Base-by-base conservation (phyloP, 2,888 invertebrate genomes). In the Disparrhopalites patrizii region DNA sequence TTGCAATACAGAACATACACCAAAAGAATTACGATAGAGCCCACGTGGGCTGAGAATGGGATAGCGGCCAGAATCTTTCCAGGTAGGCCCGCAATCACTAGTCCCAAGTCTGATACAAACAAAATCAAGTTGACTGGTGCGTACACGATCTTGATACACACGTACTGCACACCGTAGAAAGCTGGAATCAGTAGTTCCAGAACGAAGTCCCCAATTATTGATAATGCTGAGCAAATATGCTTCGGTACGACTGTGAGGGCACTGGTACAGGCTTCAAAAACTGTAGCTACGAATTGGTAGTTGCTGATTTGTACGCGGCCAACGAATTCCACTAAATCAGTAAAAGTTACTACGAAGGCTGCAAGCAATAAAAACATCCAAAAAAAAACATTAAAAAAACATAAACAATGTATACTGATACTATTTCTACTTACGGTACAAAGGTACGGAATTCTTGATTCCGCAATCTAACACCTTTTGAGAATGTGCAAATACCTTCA, bases 31-130 rank as follows among this genome's bases (percentile, higher is more conserved):
- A 61, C 58, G n/a, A 47, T 23, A 10, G 62, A 36, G 28, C 67
- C 67, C 20, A 67, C 18, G 23, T 62, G 56, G 23, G 67, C 62
- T 4, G 67, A 62, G n/a, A 33, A 52, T 1, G 67, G 67, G 4
- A 62, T 57, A 31, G 28, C 27, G 2, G 27, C 20, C 7, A 63
- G 23, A 23, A 62, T 62, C 33, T 50, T 47, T 1, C 30, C 50
- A 3, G 57, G 50, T n/a, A 51, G 25, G 10, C 1, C 27, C 2
- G 51, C 23, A 36, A 38, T 15, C 3, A 8, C 20, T 28, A 58
- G 47, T 38, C 54, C 50, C 4, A 50, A 4, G 7, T 27, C 15
- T 20, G 33, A 51, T 28, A 36, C 15, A 13, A 31, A n/a, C 15
- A 57, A 3, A 25, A 51, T 23, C 7, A 58, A 36, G 13, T 66